Percentiles rank a stretch among this genome's conserved stretches.
Conservation (phyloP, 2,113 vertebrate genomes). For the Tachysurus fulvidraco region DNA sequence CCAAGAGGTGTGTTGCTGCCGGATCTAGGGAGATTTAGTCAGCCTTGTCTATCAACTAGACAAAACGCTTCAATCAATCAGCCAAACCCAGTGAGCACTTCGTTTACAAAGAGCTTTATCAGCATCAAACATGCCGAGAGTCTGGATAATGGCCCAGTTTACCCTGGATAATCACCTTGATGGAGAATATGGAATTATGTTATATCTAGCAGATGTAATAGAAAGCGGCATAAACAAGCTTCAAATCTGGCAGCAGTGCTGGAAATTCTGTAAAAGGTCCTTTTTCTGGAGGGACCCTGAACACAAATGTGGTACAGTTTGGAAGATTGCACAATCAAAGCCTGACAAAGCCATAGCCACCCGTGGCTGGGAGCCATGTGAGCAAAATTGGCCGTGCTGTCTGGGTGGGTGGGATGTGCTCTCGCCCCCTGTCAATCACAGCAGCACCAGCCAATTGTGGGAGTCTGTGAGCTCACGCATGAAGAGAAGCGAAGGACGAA, state of each 20-base stretch:
- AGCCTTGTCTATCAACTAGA: conserved; percentile 23
- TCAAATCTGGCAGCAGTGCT: not conserved
- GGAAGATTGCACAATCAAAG: not conserved
- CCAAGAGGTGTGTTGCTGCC: conserved; percentile 23
- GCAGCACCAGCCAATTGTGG: not conserved
- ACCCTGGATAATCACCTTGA: conserved; percentile 16
- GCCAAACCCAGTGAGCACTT: not conserved
- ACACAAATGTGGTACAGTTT: not conserved
- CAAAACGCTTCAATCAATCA: conserved; percentile 33
- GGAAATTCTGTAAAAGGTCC: not conserved
- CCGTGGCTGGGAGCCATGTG: not conserved
- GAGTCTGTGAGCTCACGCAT: no score
- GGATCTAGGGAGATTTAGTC: conserved; percentile 40
- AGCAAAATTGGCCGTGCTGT: not conserved
- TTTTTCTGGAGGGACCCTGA: not conserved
- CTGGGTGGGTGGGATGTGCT: not conserved
- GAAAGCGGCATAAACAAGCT: not conserved
- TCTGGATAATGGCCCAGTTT: conserved; percentile 17
- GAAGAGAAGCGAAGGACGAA: no score
- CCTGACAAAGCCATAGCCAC: not conserved
- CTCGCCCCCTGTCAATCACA: not conserved
- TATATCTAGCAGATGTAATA: not conserved
- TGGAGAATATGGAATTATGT: conserved; percentile 2
- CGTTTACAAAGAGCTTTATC: conserved; percentile 22
- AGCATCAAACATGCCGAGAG: not conserved